Base-by-base conservation (phyloP, 2,888 invertebrate genomes). In the Tineola bisselliella region DNA sequence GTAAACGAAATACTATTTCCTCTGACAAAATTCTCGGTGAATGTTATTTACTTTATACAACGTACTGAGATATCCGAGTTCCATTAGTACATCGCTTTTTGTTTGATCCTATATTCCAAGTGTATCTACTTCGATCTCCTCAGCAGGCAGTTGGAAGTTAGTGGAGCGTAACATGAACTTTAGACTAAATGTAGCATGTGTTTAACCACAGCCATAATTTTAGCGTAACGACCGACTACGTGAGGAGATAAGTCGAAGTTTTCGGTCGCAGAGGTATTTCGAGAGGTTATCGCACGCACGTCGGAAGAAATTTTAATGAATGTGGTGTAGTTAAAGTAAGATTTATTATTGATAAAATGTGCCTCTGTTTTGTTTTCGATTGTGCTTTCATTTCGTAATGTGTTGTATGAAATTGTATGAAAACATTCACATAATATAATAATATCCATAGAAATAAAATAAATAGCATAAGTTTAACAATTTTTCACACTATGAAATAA, bases 131-230 rank as follows among this genome's bases (percentile, higher is more conserved):
- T 25, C 19, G 17, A 54, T 54, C 54, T 54, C 15, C 54, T 56
- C 56, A 19, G 56, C n/a, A 56, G 13, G 33, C 31, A 19, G 58
- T 33, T 17, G 75, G 76, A 73, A 82, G 75, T 82, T 80, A 78
- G 78, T 81, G 77, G 72, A 69, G 81, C 77, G 81, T 72, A 78
- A 75, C 80, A 75, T 77, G 81, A 81, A 84, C 78, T 84, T 84
- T 81, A 79, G 73, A 81, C 76, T 82, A 82, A 84, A 84, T 81
- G 84, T 84, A 81, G 79, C 84, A 86, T 86, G 84, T 86, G 86
- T 83, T 84, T 79, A 82, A 83, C 84, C 81, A 71, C 77, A 67
- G 73, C 80, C 77, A 81, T 84, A 84, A 84, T 83, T 86, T 76
- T 71, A 71, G 69, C 75, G 75, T 81, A 84, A 84, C 84, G 84